phyloP scores from a whole-genome alignment of 1,140 invertebrate species.

The Fopius arisanus region DNA sequence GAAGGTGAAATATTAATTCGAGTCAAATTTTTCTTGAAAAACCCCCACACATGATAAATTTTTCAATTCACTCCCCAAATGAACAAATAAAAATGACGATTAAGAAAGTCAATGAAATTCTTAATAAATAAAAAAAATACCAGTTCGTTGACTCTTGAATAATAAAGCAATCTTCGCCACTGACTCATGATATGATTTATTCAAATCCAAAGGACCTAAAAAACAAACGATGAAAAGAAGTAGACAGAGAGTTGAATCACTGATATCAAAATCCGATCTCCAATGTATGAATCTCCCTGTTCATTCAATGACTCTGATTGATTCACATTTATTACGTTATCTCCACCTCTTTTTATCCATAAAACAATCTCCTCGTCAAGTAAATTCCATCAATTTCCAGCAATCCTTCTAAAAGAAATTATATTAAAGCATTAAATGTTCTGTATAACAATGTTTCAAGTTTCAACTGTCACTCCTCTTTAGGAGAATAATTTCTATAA shows the following conservation, averaged over 20 bases:
- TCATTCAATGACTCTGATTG: not conserved
- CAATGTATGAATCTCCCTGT: not conserved
- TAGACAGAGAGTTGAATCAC: not conserved
- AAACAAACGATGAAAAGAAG: not conserved
- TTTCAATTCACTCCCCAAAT: not conserved
- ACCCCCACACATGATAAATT: not conserved
- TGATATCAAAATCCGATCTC: conserved; percentile 27
- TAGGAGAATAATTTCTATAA: too few relatives aligned
- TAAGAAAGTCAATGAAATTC: too few relatives aligned
- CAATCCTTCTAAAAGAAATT: too few relatives aligned
- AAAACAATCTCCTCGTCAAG: too few relatives aligned
- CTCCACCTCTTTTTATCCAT: too few relatives aligned
- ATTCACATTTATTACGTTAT: too few relatives aligned
- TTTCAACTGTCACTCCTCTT: too few relatives aligned
- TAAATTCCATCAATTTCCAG: too few relatives aligned
- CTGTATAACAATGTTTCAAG: too few relatives aligned
- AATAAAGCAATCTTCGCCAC: not conserved
- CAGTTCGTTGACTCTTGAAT: not conserved
- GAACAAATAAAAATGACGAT: not conserved
- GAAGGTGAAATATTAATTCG: too few relatives aligned
- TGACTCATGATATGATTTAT: not conserved
- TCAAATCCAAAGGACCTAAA: not conserved
- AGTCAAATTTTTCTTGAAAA: too few relatives aligned
- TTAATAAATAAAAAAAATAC: not conserved
- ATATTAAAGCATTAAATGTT: too few relatives aligned